These are phyloP conservation scores for Parthenolecanium corni DNA, from an alignment of 2,888 invertebrate genomes.

Conservation along the genomic window DNA sequence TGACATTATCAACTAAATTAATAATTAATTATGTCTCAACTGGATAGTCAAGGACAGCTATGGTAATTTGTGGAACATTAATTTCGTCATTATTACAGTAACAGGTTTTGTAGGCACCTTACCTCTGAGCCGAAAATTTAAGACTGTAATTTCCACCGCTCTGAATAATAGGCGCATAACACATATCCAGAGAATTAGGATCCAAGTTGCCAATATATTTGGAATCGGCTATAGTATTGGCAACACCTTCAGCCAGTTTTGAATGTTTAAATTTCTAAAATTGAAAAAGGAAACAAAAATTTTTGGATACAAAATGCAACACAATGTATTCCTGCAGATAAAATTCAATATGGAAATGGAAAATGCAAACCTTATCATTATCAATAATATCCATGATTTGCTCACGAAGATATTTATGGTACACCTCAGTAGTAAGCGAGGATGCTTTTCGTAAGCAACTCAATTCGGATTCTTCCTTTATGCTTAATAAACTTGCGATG, in stretches of 20 bases:
- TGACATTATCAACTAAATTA: neutral
- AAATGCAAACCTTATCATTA: constrained; percentile 65
- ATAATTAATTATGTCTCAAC: no score
- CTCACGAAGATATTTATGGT: constrained; percentile 90
- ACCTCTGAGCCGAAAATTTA: constrained; percentile 81
- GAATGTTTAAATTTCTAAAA: constrained; percentile 86
- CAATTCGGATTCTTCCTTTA: constrained; percentile 89
- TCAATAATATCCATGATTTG: constrained; percentile 98
- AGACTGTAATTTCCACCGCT: constrained; percentile 96
- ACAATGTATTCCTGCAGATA: no score
- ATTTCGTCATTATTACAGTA: neutral
- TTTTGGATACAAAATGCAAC: no score
- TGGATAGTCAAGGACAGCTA: neutral
- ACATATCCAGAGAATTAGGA: constrained; percentile 83
- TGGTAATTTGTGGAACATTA: neutral
- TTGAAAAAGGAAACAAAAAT: neutral
- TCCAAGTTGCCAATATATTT: constrained; percentile 89
- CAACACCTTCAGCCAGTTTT: constrained; percentile 92
- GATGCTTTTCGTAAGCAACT: constrained; percentile 84
- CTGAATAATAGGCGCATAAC: constrained; percentile 97
- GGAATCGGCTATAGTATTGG: constrained; percentile 84
- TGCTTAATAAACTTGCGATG: constrained; percentile 77
- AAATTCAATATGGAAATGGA: no score
- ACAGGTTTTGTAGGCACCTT: constrained; percentile 15
- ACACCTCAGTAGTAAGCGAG: constrained; percentile 84